A percentile compares a stretch with the other conserved stretches of the same genome.
Evolutionary conservation across 2,888 invertebrate species (phyloP).

Genomic region (Aleiodes alternator): DNA sequence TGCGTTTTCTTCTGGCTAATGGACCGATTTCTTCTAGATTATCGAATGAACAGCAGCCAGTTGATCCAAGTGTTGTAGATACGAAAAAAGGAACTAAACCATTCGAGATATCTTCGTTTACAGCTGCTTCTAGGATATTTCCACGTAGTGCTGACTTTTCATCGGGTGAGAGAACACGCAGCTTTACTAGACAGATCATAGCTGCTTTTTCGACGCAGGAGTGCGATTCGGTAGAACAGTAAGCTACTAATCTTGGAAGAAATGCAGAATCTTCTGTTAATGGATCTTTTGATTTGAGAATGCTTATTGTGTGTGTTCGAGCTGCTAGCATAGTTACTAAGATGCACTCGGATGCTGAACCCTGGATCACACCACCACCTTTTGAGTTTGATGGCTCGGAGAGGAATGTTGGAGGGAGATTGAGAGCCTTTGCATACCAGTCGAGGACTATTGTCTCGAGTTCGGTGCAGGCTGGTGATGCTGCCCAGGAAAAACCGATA

Average conservation of each 20-base stretch:
- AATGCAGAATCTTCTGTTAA: conserved; percentile 82
- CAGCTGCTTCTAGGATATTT: conserved; percentile 79
- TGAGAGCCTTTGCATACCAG: conserved; percentile 87
- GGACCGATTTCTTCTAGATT: conserved; percentile 87
- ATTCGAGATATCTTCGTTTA: conserved; percentile 83
- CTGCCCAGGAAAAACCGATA: conserved; percentile 98
- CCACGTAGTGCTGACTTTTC: conserved; percentile 82
- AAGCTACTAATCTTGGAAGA: conserved; percentile 86
- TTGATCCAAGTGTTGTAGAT: conserved; percentile 88
- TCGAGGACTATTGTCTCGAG: conserved; percentile 89
- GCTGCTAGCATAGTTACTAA: conserved; percentile 87
- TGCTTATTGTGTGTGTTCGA: conserved; percentile 82
- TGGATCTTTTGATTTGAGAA: conserved; percentile 79
- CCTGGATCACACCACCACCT: conserved; percentile 89
- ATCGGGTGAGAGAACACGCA: conserved; percentile 84
- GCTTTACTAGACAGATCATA: conserved; percentile 85
- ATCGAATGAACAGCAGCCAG: conserved; percentile 90
- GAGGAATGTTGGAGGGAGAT: conserved; percentile 83
- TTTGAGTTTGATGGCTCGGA: conserved; percentile 77
- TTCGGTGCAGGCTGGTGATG: conserved; percentile 91
- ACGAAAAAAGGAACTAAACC: conserved; percentile 91
- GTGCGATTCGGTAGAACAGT: conserved; percentile 85
- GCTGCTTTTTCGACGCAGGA: conserved; percentile 88
- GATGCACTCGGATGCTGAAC: conserved; percentile 90
- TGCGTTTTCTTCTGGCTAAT: conserved; percentile 79